Conservation (phyloP, 1,140 invertebrate genomes). For the Temnothorax nylanderi region DNA sequence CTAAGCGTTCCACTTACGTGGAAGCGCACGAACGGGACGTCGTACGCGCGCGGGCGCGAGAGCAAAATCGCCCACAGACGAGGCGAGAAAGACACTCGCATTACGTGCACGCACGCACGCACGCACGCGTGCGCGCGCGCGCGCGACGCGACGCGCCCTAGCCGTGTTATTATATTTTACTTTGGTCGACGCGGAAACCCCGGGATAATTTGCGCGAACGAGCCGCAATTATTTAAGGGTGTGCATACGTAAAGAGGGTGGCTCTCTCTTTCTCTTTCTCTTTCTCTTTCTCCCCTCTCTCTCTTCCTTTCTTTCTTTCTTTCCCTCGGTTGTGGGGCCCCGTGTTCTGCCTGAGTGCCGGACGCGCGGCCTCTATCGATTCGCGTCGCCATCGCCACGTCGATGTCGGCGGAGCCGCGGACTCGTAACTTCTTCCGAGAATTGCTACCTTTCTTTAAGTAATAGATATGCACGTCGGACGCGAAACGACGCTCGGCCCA, state of each 20-base stretch:
- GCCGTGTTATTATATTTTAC: slow-evolving; percentile 81
- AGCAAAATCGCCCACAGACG: slow-evolving; percentile 30
- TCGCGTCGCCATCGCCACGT: slow-evolving; percentile 52
- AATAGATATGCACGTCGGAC: slow-evolving; percentile 55
- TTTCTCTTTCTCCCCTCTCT: background rate
- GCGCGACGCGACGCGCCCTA: slow-evolving; percentile 52
- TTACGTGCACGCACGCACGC: slow-evolving; percentile 68
- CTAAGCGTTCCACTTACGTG: slow-evolving; percentile 54
- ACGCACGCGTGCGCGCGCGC: slow-evolving; percentile 17
- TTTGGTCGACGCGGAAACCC: slow-evolving; percentile 78
- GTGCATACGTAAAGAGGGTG: slow-evolving; percentile 81
- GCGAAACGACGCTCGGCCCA: slow-evolving; percentile 2
- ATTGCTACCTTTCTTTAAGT: slow-evolving; percentile 58
- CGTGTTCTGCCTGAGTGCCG: slow-evolving; percentile 36
- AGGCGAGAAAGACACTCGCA: slow-evolving; percentile 57
- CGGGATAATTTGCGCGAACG: slow-evolving; percentile 82
- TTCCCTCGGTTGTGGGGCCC: slow-evolving; percentile 17
- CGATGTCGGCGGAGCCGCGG: slow-evolving; percentile 50
- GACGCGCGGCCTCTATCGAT: slow-evolving; percentile 65
- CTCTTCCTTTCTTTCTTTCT: background rate
- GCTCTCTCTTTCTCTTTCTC: slow-evolving; percentile 9
- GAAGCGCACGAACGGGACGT: slow-evolving; percentile 46
- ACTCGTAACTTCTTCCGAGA: slow-evolving; percentile 58
- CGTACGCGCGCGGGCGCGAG: background rate
- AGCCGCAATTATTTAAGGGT: slow-evolving; percentile 82